Base-by-base conservation (phyloP, 2,888 invertebrate species). In the Standfussiana lucernea region DNA sequence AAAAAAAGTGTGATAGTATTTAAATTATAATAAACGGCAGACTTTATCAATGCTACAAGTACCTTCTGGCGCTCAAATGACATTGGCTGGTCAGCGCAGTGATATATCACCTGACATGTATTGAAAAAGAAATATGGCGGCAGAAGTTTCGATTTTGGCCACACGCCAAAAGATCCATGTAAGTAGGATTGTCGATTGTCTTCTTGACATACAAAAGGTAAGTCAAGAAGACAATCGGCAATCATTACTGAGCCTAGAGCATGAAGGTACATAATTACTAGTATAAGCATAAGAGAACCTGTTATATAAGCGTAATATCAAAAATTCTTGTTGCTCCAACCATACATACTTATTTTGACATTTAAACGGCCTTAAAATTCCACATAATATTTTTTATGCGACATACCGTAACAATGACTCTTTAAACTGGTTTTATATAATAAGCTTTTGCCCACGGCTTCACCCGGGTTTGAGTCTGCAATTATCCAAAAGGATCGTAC, bases 321-420 rank as follows among this genome's bases (percentile, higher is more conserved):
- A 59, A 7, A 73, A 73, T 37, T 40, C n/a, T 50, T 61, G n/a
- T 24, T 62, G 15, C 32, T 32, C n/a, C 32, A 62, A 50, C 61
- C n/a, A 47, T 37, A 24, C 37, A 50, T 40, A 74, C 11, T 32
- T 32, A 28, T 28, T 77, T 32, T 73, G 56, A 61, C 32, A 45
- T 76, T 28, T 53, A 37, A 76, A 77, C 40, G 68, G 47, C 40
- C 79, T 24, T n/a, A 24, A n/a, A 35, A 79, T 79, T 61, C 47
- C 70, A 42, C 35, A 32, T 68, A 6, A 18, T 21, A 13, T 61
- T 77, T 65, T 78, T 79, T 77, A 18, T 40, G 7, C 1, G 15
- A n/a, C 32, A 40, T 35, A 42, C 5, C 32, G 1, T 32, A 13
- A 35, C 35, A 45, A 59, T 37, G 28, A 32, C 28, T 18, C 28